A percentile compares a stretch with the other conserved stretches of the same genome.
phyloP scores from a whole-genome alignment of 1,140 invertebrate genomes.

The Bombus breviceps region DNA sequence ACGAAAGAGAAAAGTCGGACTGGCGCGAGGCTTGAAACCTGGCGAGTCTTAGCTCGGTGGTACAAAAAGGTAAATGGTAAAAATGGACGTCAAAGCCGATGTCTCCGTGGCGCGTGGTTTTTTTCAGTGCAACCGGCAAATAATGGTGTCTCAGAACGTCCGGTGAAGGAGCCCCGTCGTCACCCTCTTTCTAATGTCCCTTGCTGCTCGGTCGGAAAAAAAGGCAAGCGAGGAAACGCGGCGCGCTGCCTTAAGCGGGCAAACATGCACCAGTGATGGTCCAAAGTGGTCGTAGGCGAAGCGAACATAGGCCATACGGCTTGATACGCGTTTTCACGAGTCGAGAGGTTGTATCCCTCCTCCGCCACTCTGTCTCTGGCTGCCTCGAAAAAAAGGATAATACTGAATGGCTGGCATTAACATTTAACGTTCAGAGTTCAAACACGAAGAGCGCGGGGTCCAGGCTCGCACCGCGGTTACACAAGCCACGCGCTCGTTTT shows the following conservation, averaged over 20 bases:
- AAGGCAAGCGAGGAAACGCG: slow-evolving; percentile 5
- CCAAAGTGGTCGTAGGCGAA: slow-evolving; percentile 43
- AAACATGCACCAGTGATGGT: slow-evolving; percentile 39
- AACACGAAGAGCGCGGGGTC: slow-evolving; percentile 35
- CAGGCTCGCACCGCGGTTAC: slow-evolving; percentile 43
- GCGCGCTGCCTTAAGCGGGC: neutral
- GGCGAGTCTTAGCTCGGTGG: neutral
- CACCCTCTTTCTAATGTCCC: slow-evolving; percentile 2
- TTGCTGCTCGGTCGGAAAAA: slow-evolving; percentile 6
- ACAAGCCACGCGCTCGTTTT: slow-evolving; percentile 3
- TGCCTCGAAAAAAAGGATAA: slow-evolving; percentile 53
- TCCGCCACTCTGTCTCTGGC: neutral
- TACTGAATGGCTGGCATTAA: slow-evolving; percentile 69
- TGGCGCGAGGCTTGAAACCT: neutral
- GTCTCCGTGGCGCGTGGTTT: neutral
- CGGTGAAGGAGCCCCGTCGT: slow-evolving; percentile 25
- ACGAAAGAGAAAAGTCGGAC: neutral
- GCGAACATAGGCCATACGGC: slow-evolving; percentile 30
- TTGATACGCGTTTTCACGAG: slow-evolving; percentile 40
- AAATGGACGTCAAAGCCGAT: slow-evolving; percentile 42
- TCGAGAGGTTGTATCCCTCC: neutral
- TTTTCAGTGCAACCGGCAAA: neutral
- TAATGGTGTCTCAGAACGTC: slow-evolving; percentile 34
- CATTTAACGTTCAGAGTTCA: slow-evolving; percentile 64
- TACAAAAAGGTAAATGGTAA: slow-evolving; percentile 1